Evolutionary conservation across 2,113 vertebrate genomes (phyloP).

Genomic region (Psettodes erumei): DNA sequence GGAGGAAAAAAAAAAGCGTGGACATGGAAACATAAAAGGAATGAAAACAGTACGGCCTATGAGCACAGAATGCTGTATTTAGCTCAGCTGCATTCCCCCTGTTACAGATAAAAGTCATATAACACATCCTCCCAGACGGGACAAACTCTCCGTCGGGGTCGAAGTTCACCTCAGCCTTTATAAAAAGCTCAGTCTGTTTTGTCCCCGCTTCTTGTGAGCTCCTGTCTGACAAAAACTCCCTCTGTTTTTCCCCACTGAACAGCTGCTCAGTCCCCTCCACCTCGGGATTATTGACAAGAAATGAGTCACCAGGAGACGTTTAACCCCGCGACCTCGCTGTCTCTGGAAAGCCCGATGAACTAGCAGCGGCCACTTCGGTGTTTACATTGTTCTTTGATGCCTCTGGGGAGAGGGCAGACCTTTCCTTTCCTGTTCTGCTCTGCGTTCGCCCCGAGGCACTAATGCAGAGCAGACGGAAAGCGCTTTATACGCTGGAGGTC

Average conservation of each 20-base stretch:
- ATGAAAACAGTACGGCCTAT: background rate
- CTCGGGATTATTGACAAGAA: conserved; percentile 54
- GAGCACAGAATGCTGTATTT: conserved; percentile 25
- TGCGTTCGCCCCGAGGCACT: background rate
- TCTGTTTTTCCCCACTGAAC: conserved; percentile 55
- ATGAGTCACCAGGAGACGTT: conserved; percentile 57
- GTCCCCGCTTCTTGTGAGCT: conserved; percentile 15
- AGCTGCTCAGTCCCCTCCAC: conserved; percentile 53
- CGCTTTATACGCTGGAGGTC: background rate
- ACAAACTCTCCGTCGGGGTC: conserved; percentile 49
- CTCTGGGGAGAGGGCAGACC: conserved; percentile 13
- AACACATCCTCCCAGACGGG: conserved; percentile 55
- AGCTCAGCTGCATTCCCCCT: conserved; percentile 10
- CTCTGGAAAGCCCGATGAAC: conserved; percentile 18
- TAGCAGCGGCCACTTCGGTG: conserved; percentile 31
- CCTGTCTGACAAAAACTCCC: conserved; percentile 52
- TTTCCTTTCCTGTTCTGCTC: conserved; percentile 12
- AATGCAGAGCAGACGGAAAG: background rate
- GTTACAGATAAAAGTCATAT: conserved; percentile 32
- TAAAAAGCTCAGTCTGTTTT: conserved; percentile 41
- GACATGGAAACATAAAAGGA: background rate
- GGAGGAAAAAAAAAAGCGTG: background rate
- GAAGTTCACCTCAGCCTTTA: conserved; percentile 39
- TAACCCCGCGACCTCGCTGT: conserved; percentile 53
- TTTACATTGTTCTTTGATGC: conserved; percentile 59